These are phyloP conservation scores for Scarus forsteni DNA, from an alignment of 2,797 vertebrate genomes.

Conservation along the genomic window DNA sequence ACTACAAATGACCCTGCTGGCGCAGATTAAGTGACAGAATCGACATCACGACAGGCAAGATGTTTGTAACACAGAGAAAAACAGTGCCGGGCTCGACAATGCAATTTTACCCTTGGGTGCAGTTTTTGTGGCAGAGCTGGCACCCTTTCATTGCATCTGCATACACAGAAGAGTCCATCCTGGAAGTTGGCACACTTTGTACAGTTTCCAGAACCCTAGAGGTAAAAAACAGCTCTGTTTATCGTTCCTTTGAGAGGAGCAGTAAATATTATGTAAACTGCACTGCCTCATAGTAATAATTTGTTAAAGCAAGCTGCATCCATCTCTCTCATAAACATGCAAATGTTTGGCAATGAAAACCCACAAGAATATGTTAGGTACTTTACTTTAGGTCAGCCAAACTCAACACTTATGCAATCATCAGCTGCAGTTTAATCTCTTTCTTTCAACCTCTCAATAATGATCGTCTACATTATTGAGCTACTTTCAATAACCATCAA, in stretches of 20 bases:
- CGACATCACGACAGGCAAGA: conserved; percentile 31
- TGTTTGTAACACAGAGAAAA: conserved; percentile 27
- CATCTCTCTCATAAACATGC: conserved; percentile 27
- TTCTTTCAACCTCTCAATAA: conserved; percentile 12
- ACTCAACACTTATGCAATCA: conserved; percentile 12
- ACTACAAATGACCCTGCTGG: conserved; percentile 18
- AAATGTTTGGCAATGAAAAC: conserved; percentile 42
- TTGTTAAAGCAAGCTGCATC: conserved; percentile 16
- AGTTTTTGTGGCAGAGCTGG: conserved; percentile 93
- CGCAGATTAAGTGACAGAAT: conserved; percentile 23
- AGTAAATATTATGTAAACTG: conserved; percentile 49
- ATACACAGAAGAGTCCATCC: conserved; percentile 93
- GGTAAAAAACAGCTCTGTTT: conserved; percentile 33
- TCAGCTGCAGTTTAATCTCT: conserved; percentile 15
- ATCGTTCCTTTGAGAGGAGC: conserved; percentile 19
- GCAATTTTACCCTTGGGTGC: conserved; percentile 88
- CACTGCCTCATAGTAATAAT: conserved; percentile 47
- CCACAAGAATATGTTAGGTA: conserved; percentile 7
- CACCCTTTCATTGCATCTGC: conserved; percentile 86
- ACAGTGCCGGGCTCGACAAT: background rate
- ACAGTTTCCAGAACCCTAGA: conserved; percentile 91
- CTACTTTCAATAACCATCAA: background rate
- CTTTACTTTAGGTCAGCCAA: conserved; percentile 7
- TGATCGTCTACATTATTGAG: conserved; percentile 1
- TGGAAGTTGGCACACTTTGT: conserved; percentile 89